A percentile compares a stretch with the other conserved stretches of the same genome.
Conservation (phyloP, 2,113 vertebrate genomes). For the Silurus asotus region DNA sequence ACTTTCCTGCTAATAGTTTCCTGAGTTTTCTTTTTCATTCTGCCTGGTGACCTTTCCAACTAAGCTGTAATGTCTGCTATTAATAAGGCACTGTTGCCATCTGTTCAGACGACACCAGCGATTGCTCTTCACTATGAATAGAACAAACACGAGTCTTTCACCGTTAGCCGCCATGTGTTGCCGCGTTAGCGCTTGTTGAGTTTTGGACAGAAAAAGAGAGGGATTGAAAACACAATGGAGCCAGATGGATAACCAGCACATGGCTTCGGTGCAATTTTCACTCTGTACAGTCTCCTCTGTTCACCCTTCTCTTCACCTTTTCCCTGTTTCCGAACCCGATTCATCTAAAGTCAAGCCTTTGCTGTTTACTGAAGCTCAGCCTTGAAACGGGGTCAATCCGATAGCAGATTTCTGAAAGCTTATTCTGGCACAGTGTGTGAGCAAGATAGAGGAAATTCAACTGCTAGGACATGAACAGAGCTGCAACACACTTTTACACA, state of each 20-base stretch:
- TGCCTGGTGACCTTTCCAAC: constrained; percentile 41
- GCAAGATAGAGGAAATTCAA: background rate
- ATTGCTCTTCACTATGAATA: constrained; percentile 52
- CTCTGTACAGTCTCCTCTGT: background rate
- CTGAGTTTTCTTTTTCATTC: constrained; percentile 9
- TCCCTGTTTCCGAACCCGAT: background rate
- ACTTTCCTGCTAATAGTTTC: background rate
- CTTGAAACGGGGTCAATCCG: background rate
- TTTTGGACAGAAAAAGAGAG: constrained; percentile 31
- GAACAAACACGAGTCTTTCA: constrained; percentile 35
- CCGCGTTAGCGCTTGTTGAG: constrained; percentile 8
- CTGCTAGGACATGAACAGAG: background rate
- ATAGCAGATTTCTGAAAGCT: background rate
- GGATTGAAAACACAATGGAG: background rate
- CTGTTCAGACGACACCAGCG: constrained; percentile 42
- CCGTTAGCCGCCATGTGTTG: constrained; percentile 18
- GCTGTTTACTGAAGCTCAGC: background rate
- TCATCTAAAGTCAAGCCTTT: constrained; percentile 5
- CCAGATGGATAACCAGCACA: constrained; percentile 17
- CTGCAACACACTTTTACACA: background rate
- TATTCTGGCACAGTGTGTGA: background rate
- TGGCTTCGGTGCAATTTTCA: background rate
- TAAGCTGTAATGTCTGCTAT: constrained; percentile 37
- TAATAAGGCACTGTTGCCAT: constrained; percentile 48
- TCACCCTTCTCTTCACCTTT: background rate